These are phyloP conservation scores for Plagodis pulveraria DNA, from an alignment of 2,888 invertebrate genomes.

Conservation along the genomic window DNA sequence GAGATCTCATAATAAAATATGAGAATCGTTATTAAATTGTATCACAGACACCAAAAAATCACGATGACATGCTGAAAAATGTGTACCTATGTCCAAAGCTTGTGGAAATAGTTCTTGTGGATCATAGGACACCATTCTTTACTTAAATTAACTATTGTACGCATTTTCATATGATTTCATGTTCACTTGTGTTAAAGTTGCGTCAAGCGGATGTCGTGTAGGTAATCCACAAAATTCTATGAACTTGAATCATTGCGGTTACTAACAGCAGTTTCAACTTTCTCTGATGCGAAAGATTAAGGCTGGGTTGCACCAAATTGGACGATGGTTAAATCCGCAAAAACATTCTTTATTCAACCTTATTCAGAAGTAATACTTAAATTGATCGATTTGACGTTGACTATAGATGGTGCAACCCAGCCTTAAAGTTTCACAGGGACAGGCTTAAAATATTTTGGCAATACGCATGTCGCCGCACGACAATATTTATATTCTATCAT, in stretches of 20 bases:
- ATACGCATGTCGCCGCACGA: constrained; percentile 42
- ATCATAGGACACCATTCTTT: too few species aligned
- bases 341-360: too few species aligned
- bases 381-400: too few species aligned
- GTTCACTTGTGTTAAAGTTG: constrained; percentile 10
- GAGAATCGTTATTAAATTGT: too few species aligned
- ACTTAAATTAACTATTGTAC: not conserved
- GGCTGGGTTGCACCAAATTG: too few species aligned
- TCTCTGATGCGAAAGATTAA: constrained; percentile 6
- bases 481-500: constrained; percentile 65
- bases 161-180: not conserved
- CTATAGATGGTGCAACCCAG: not conserved
- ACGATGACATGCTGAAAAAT: too few species aligned
- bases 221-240: constrained; percentile 1
- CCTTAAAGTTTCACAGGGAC: constrained; percentile 21
- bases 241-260: constrained; percentile 17
- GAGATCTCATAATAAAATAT: too few species aligned
- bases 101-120: too few species aligned
- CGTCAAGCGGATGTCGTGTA: constrained; percentile 15
- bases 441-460: constrained; percentile 13
- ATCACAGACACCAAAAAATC: too few species aligned
- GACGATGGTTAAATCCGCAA: too few species aligned
- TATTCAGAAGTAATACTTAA: too few species aligned
- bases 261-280: constrained; percentile 2
- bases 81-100: too few species aligned